Evolutionary conservation across 2,888 invertebrate genomes (phyloP), one percentile per base, ranked within the genome.

Genomic region (Bedellia somnulentella): DNA sequence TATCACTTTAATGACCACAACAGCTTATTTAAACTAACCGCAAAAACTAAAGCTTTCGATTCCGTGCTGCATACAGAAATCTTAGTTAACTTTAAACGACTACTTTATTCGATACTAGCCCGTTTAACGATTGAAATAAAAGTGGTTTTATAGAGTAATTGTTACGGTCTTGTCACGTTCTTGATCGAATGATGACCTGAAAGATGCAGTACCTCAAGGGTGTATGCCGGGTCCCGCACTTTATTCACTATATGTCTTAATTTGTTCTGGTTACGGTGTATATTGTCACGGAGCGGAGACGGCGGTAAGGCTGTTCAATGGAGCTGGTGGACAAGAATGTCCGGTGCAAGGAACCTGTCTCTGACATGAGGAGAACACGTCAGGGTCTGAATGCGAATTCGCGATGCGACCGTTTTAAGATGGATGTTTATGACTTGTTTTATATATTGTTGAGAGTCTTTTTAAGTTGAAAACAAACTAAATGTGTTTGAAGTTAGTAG

Each of bases 121-220:
- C 62, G 66, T 67, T 57, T 52, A 51, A 41, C 44, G 44, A 46
- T 53, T 39, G 54, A 45, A 60, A 70, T 71, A 71, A 70, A 71
- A 67, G 46, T 55, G 55, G 68, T 64, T 68, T 68, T 70, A 61
- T 61, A 67, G 61, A 64, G 58, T 59, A 62, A 67, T 63, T 54
- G 47, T 41, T 52, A 45, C 52, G 57, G 30, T 41, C 52, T 57
- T 70, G 63, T 62, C 63, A 60, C 70, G 60, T 70, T 71, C 57
- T 58, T 57, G 56, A 55, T 59, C 54, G 23, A 5, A 15, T 53
- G 47, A 49, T 57, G 50, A 57, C 51, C 48, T 40, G 45, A 38
- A 53, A 49, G 52, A 45, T 40, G 51, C 48, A 44, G 15, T 57
- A 45, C 47, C 50, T 44, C 59, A 61, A 61, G 60, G 62, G 35